Conservation (phyloP, 2,888 invertebrate genomes). For the Drosophila quinaria region DNA sequence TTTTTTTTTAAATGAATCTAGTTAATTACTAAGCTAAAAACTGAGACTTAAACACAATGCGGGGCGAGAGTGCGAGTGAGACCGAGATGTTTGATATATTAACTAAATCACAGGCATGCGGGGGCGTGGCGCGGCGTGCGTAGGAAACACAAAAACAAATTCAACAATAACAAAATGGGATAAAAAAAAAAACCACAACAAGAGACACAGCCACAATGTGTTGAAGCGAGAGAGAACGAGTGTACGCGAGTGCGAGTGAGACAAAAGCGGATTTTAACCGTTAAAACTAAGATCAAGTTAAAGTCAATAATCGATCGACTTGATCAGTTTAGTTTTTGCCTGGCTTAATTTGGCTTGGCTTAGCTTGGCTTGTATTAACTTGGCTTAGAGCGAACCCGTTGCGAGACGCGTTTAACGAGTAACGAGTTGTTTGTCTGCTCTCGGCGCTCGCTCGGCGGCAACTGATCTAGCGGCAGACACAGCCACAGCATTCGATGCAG, state of each 20-base stretch:
- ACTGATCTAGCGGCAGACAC: conserved; percentile 61
- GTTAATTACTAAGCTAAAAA: conserved; percentile 47
- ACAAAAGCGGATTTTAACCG: conserved; percentile 17
- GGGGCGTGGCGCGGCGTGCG: conserved; percentile 43
- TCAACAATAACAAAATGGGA: conserved; percentile 38
- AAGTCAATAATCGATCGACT: conserved; percentile 32
- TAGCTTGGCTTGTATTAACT: not conserved
- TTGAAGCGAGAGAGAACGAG: conserved; percentile 16
- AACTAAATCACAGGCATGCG: conserved; percentile 61
- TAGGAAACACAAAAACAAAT: conserved; percentile 35
- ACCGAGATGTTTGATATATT: conserved; percentile 8
- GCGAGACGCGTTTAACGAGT: conserved; percentile 47
- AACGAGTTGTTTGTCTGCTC: conserved; percentile 70
- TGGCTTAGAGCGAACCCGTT: conserved; percentile 20
- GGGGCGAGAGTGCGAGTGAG: conserved; percentile 28
- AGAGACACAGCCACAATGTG: conserved; percentile 58
- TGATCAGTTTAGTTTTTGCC: not conserved
- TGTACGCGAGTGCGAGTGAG: conserved; percentile 5
- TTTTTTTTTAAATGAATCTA: conserved; percentile 32
- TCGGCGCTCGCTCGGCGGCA: conserved; percentile 79
- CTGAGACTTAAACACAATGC: conserved; percentile 36
- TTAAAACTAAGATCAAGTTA: conserved; percentile 37
- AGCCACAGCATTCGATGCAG: conserved; percentile 61
- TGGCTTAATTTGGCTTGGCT: conserved; percentile 8
- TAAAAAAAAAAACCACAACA: conserved; percentile 14